phyloP scores from a whole-genome alignment of 2,888 invertebrate genomes.

The Drosophila suboccidentalis region DNA sequence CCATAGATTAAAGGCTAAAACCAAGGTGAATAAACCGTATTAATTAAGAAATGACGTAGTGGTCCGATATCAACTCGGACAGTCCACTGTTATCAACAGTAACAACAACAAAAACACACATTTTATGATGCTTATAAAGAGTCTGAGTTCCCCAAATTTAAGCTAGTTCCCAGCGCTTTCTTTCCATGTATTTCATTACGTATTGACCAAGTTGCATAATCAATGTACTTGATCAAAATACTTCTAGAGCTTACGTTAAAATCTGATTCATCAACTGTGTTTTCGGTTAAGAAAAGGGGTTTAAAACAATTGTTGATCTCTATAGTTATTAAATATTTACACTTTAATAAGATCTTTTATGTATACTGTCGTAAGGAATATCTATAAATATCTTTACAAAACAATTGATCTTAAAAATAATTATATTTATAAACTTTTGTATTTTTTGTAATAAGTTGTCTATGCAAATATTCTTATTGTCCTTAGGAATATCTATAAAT shows the following conservation, averaged over 20 bases:
- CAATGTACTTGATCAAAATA: background rate
- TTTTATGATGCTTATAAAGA: conserved; percentile 14
- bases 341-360: background rate
- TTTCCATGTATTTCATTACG: background rate
- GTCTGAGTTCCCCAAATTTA: background rate
- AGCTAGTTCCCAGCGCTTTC: conserved; percentile 5
- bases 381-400: too few relatives aligned
- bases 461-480: too few relatives aligned
- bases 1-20: conserved; percentile 36
- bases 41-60: conserved; percentile 49
- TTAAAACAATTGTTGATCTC: background rate
- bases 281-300: background rate
- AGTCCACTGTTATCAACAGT: conserved; percentile 10
- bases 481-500: too few relatives aligned
- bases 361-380: background rate
- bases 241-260: background rate
- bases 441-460: too few relatives aligned
- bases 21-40: conserved; percentile 32
- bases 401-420: too few relatives aligned
- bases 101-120: background rate
- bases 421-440: too few relatives aligned
- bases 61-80: conserved; percentile 13
- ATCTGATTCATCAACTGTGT: conserved; percentile 2
- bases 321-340: background rate
- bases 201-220: conserved; percentile 6